These are phyloP conservation scores for Sebastes itinus DNA, from an alignment of 2,797 vertebrate genomes.

Conservation along the genomic window DNA sequence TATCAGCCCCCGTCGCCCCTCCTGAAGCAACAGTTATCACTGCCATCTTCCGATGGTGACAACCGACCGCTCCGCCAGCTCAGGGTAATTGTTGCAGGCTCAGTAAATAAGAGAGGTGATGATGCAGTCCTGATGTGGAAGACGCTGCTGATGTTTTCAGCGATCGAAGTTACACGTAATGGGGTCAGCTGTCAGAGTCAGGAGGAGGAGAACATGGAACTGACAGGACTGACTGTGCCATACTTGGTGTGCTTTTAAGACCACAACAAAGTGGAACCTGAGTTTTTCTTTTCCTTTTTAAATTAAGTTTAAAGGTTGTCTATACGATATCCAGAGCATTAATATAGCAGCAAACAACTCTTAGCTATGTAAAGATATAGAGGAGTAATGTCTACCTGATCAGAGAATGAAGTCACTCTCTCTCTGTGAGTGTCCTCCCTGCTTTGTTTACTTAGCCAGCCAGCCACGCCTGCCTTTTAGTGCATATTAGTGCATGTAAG, in stretches of 20 bases:
- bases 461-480: fast-evolving
- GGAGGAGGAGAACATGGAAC: background rate
- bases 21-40: conserved; percentile 39
- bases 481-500: too few species aligned
- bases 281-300: background rate
- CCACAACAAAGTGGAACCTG: background rate
- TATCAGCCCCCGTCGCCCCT: conserved; percentile 25
- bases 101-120: conserved; percentile 21
- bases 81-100: conserved; percentile 29
- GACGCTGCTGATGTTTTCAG: background rate
- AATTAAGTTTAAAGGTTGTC: background rate
- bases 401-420: background rate
- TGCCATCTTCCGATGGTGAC: conserved; percentile 16
- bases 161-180: background rate
- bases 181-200: background rate
- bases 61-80: background rate
- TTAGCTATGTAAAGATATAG: background rate
- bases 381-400: background rate
- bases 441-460: too few species aligned
- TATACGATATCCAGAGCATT: background rate
- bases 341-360: background rate
- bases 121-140: background rate
- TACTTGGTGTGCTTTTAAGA: background rate
- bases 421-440: too few species aligned
- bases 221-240: background rate